These are phyloP conservation scores for Teleogryllus occipitalis DNA, from an alignment of 1,140 invertebrate genomes.

Conservation along the genomic window DNA sequence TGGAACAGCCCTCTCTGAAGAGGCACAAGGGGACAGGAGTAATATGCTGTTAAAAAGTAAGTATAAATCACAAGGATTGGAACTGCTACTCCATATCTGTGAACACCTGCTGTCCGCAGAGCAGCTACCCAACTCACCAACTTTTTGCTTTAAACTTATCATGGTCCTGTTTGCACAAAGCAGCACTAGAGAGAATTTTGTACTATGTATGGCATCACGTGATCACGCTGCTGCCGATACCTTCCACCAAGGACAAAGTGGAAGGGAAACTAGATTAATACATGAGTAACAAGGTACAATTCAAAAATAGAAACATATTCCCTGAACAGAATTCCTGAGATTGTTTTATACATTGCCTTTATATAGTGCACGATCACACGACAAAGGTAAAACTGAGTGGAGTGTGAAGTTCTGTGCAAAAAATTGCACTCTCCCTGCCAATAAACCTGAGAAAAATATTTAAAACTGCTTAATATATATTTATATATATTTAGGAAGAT, in stretches of 20 bases:
- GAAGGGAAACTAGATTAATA: background rate
- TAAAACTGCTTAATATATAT: too few relatives aligned
- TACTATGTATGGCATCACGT: background rate
- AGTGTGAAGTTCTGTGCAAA: background rate
- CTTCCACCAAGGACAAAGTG: background rate
- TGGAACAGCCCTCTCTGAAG: background rate
- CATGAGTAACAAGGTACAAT: background rate
- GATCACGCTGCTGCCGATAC: background rate
- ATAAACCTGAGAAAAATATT: too few relatives aligned
- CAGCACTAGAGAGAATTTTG: background rate
- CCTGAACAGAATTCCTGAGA: constrained; percentile 17
- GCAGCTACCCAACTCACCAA: background rate
- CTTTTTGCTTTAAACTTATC: background rate
- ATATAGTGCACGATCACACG: background rate
- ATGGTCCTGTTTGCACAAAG: background rate
- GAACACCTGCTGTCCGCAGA: background rate
- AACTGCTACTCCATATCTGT: background rate
- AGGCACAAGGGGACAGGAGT: background rate
- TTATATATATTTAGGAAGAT: too few relatives aligned
- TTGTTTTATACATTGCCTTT: constrained; percentile 10
- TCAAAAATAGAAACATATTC: constrained; percentile 3
- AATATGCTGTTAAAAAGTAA: background rate
- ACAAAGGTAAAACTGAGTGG: background rate
- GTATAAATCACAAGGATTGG: background rate
- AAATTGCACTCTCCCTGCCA: too few relatives aligned